These are phyloP conservation scores for Schizaphis graminum DNA, from an alignment of 2,888 invertebrate species.

Conservation along the genomic window DNA sequence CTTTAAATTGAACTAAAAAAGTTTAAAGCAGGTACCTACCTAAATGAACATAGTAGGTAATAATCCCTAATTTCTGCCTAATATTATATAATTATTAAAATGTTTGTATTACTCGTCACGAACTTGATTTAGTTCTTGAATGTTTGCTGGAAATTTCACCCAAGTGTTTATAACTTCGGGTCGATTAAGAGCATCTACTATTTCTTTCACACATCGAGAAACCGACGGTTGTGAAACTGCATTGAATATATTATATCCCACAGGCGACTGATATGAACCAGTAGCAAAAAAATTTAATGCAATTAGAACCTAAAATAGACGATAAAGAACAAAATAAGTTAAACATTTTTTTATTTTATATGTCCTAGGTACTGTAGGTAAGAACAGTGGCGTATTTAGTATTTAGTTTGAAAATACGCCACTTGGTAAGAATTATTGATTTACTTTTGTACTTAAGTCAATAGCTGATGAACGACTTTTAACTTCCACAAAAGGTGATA, in stretches of 20 bases:
- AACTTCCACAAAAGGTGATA: neutral
- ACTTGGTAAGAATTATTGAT: no score
- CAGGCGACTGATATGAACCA: neutral
- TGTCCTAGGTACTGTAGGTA: neutral
- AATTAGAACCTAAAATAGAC: no score
- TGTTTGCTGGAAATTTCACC: neutral
- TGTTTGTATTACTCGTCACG: neutral
- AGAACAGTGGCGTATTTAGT: no score
- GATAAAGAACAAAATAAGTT: neutral
- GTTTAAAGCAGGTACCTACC: no score
- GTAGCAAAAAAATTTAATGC: neutral
- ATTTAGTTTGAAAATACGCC: no score
- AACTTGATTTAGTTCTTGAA: conserved; percentile 1
- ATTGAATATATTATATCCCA: neutral
- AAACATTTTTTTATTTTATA: neutral
- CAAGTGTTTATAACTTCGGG: neutral
- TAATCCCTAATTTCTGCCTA: no score
- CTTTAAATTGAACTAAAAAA: no score
- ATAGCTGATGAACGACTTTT: conserved; percentile 6
- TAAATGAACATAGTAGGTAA: no score
- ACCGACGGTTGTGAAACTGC: neutral
- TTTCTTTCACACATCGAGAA: conserved; percentile 10
- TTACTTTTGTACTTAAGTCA: neutral
- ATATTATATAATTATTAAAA: neutral
- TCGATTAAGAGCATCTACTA: neutral